Conservation (phyloP, 1,140 invertebrate genomes). For the Aphis craccivora region DNA sequence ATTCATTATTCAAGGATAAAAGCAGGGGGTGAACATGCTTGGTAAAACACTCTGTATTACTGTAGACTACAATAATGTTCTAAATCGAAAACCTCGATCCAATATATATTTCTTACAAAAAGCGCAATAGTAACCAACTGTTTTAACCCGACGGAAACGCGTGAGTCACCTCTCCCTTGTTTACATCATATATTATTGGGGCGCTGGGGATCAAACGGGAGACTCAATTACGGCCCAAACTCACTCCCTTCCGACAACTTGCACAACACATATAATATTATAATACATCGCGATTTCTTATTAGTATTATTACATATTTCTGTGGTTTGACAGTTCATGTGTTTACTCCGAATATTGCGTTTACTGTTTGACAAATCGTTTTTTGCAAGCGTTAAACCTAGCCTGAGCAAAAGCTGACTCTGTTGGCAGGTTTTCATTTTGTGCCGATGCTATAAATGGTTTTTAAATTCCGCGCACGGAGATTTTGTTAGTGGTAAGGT, state of each 20-base stretch:
- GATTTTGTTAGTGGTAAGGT: neutral
- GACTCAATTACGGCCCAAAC: conserved; percentile 3
- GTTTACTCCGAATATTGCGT: neutral
- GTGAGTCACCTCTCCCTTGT: conserved; percentile 52
- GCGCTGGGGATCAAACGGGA: conserved; percentile 28
- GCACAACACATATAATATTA: conserved; percentile 5
- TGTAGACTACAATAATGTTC: neutral
- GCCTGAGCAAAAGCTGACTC: neutral
- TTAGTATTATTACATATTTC: neutral
- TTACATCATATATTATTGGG: conserved; percentile 41
- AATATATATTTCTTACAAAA: conserved; percentile 15
- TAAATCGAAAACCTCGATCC: neutral
- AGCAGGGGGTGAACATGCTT: neutral
- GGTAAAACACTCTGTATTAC: neutral
- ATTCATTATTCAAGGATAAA: neutral
- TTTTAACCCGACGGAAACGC: conserved; percentile 5
- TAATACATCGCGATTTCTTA: conserved; percentile 28
- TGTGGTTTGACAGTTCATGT: neutral
- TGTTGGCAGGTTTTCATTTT: conserved; percentile 15
- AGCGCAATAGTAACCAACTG: neutral
- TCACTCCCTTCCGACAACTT: neutral
- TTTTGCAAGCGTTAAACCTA: neutral
- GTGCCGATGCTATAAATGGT: neutral
- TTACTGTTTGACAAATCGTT: neutral
- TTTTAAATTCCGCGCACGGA: conserved; percentile 24